Percentiles rank a stretch among this genome's conserved stretches.
Conservation (phyloP, 2,113 vertebrate species). For the Tretioscincus oriximinensis region DNA sequence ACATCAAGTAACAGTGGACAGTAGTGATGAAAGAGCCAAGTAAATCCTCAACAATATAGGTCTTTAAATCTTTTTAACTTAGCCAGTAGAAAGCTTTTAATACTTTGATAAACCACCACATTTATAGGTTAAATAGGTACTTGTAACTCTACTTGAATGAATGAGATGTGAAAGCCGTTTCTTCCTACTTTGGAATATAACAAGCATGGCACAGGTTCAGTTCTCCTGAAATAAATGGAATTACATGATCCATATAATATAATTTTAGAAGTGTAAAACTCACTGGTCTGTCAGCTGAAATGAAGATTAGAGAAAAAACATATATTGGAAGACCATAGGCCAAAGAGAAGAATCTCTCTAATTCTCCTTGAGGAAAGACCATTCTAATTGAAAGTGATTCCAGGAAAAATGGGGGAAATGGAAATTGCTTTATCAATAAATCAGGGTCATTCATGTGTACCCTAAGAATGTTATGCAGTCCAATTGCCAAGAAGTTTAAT, state of each 20-base stretch:
- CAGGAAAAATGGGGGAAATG: constrained; percentile 36
- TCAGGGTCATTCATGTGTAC: not conserved
- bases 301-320: constrained; percentile 32
- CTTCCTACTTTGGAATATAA: constrained; percentile 57
- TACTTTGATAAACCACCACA: constrained; percentile 38
- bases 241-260: constrained; percentile 45
- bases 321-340: constrained; percentile 20
- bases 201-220: constrained; percentile 55
- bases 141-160: constrained; percentile 55
- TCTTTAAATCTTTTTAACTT: constrained; percentile 44
- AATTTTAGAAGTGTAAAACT: constrained; percentile 55
- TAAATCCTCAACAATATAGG: constrained; percentile 10
- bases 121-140: constrained; percentile 63
- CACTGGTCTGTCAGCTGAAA: constrained; percentile 49
- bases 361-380: constrained; percentile 38
- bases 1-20: not conserved
- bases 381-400: constrained; percentile 46
- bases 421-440: constrained; percentile 39
- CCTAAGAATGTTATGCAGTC: constrained; percentile 27
- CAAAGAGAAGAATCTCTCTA: constrained; percentile 37
- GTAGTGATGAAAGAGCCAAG: not conserved
- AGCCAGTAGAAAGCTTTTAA: constrained; percentile 56
- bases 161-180: constrained; percentile 60
- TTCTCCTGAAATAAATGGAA: constrained; percentile 41
- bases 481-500: constrained; percentile 10